Percentiles rank a stretch among this genome's conserved stretches.
These are phyloP conservation scores for Lateolabrax maculatus DNA, from an alignment of 2,797 vertebrate species.

Conservation along the genomic window DNA sequence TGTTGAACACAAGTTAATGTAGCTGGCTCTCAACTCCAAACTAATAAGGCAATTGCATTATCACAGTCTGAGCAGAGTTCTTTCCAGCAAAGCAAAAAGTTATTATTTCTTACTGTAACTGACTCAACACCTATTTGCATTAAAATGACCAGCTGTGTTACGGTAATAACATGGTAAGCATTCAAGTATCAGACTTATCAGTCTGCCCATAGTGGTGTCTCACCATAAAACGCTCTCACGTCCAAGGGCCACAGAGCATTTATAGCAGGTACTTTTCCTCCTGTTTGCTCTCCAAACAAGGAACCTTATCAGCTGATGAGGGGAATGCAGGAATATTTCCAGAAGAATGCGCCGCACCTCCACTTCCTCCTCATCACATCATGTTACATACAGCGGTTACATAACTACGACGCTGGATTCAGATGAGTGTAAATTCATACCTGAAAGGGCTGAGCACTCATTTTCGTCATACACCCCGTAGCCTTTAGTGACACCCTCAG, in stretches of 20 bases:
- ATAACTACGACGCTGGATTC: slow-evolving; percentile 39
- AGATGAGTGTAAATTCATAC: slow-evolving; percentile 19
- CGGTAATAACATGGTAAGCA: slow-evolving; percentile 68
- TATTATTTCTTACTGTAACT: slow-evolving; percentile 78
- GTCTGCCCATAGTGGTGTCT: slow-evolving; percentile 47
- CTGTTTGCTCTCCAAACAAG: slow-evolving; percentile 71
- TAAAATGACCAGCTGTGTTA: slow-evolving; percentile 73
- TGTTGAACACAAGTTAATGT: slow-evolving; percentile 69
- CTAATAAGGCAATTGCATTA: slow-evolving; percentile 67
- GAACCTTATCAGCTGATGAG: slow-evolving; percentile 73
- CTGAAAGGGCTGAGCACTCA: neutral
- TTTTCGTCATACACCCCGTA: slow-evolving; percentile 1
- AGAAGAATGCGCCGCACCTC: slow-evolving; percentile 32
- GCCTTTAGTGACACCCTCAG: neutral
- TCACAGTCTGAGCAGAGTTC: slow-evolving; percentile 55
- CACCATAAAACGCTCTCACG: slow-evolving; percentile 70
- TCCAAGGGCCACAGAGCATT: slow-evolving; percentile 58
- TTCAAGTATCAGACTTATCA: slow-evolving; percentile 68
- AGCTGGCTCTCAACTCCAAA: slow-evolving; percentile 55
- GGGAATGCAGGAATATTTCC: slow-evolving; percentile 64
- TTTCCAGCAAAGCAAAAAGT: slow-evolving; percentile 64
- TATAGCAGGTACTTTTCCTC: slow-evolving; percentile 64
- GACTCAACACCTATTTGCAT: slow-evolving; percentile 72
- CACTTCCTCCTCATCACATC: slow-evolving; percentile 46
- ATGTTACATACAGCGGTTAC: slow-evolving; percentile 31